Evolutionary conservation across 2,113 vertebrate genomes (phyloP).

Genomic region (Cacatua alba): DNA sequence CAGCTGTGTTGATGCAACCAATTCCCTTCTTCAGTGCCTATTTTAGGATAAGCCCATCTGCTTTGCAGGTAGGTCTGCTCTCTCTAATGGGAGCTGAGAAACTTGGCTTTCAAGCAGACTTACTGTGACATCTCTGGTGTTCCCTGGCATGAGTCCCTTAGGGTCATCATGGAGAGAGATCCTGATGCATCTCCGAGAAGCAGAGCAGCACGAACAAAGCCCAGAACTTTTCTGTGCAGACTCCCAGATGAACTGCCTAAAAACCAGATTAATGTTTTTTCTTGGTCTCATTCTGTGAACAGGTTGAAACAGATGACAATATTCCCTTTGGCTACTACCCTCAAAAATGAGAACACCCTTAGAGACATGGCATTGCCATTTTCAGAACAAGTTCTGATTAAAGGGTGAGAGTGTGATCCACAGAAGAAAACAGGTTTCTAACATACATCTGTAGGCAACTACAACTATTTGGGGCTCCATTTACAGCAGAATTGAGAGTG

Average conservation of each 20-base stretch:
- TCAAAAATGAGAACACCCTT: slow-evolving; percentile 23
- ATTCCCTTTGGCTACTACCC: slow-evolving; percentile 13
- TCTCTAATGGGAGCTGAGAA: not conserved
- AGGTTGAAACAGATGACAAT: slow-evolving; percentile 35
- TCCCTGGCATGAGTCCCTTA: not conserved
- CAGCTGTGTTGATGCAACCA: not conserved
- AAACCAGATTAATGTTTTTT: not conserved
- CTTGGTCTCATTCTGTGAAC: not conserved
- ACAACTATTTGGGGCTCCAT: slow-evolving; percentile 25
- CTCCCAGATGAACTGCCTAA: not conserved
- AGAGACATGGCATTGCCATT: slow-evolving; percentile 3
- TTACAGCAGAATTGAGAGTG: not conserved
- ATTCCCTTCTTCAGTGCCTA: rapidly evolving
- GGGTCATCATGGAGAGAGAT: rapidly evolving
- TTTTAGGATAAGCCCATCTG: not conserved
- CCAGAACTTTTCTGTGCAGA: not conserved
- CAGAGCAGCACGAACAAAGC: not conserved
- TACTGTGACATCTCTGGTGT: not conserved
- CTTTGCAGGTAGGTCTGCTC: not conserved
- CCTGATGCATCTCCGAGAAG: not conserved
- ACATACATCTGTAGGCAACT: slow-evolving; percentile 1
- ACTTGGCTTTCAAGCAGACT: not conserved
- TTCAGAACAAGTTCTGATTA: slow-evolving; percentile 54
- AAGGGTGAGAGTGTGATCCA: not conserved
- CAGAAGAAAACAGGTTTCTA: slow-evolving; percentile 19